Base-by-base conservation (phyloP, 2,113 vertebrate genomes). In the Neogobius melanostomus region DNA sequence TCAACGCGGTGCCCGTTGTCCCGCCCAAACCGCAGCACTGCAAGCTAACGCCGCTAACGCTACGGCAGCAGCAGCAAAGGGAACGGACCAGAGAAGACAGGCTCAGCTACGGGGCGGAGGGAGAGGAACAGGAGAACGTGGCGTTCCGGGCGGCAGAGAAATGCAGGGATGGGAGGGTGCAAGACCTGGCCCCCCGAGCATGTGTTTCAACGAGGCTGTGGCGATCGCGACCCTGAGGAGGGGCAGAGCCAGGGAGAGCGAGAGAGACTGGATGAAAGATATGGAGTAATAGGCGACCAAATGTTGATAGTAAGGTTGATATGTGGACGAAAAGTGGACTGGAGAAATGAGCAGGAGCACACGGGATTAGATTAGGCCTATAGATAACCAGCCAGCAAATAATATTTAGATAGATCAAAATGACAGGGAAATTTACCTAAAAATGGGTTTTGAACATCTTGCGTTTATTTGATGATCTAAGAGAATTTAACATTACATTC, bases 1-100 rank as follows among this genome's bases (percentile, higher is more conserved):
- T 82, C 0, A 95, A 91, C 75, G 92, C 95, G 0, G 93, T 96
- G 62, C 96, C 96, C 0, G 88, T 95, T 0, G 94, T 98, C 5
- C 94, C 95, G 0, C 96, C 96, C 0, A 98, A 96, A 65, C 95
- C 95, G 0, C 94, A 95, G 69, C 95, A 93, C 71, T 95, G 95
- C 65, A 95, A 86, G 68, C 74, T 95, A 42, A 95, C 91, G 0
- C 86, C 92, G 0, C 74, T 93, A 71, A 89, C 69, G 45, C 80
- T 91, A 43, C 91, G 89, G 28, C 88, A 91, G 14, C 77, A 88
- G 16, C 79, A 85, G n/a, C 75, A 76, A 61, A 1, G 79, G 72
- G 72, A 86, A 36, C 66, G 50, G 2, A 12, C 12, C 12, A 66
- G 60, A 11, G 75, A 74, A 0, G 54, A 16, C 64, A 52, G 6